These are phyloP conservation scores for Protaetia brevitarsis DNA, from an alignment of 1,140 invertebrate species.

Conservation along the genomic window DNA sequence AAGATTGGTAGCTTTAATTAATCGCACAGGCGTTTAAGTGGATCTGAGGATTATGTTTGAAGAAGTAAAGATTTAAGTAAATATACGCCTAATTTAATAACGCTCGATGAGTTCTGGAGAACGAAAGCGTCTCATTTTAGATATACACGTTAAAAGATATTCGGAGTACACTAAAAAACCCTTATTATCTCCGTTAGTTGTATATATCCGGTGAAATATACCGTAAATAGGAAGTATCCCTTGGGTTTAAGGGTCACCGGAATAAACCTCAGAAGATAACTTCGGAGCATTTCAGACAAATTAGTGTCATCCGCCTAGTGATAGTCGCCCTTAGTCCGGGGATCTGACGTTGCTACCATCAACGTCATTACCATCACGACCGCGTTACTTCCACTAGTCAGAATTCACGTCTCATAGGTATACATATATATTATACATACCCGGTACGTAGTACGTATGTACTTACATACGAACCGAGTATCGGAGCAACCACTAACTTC, in stretches of 20 bases:
- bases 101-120: too few species aligned
- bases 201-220: too few species aligned
- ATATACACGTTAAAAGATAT: too few species aligned
- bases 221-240: not conserved
- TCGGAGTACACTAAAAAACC: too few species aligned
- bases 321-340: not conserved
- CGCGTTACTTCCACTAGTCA: not conserved
- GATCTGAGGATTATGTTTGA: too few species aligned
- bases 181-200: too few species aligned
- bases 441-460: not conserved
- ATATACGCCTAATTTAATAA: too few species aligned
- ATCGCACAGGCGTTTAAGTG: too few species aligned
- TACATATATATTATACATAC: not conserved
- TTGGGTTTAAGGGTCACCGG: not conserved
- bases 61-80: too few species aligned
- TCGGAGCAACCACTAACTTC: not conserved
- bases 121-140: too few species aligned
- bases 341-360: not conserved
- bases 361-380: not conserved
- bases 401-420: not conserved
- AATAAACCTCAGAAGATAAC: constrained; percentile 7
- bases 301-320: constrained; percentile 1
- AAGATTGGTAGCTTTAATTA: too few species aligned
- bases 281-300: not conserved
- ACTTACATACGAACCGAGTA: not conserved